Percentiles rank a stretch among this genome's conserved stretches.
phyloP scores from a whole-genome alignment of 2,113 vertebrate genomes.

The Leptodactylus fuscus region DNA sequence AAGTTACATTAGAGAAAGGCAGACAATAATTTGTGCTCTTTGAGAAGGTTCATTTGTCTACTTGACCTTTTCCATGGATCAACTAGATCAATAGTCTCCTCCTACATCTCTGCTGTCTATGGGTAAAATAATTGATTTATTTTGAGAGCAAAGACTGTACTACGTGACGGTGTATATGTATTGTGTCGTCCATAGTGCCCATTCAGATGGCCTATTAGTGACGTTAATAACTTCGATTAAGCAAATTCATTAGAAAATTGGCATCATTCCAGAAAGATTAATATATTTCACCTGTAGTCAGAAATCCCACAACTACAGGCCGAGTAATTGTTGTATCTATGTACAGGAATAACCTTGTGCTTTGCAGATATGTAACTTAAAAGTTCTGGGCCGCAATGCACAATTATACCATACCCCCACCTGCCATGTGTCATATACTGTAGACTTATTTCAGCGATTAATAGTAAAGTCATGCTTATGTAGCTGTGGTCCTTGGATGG shows the following conservation, averaged over 20 bases:
- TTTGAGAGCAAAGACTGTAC: not conserved
- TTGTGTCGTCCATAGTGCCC: not conserved
- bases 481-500: too few species aligned
- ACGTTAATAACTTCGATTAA: not conserved
- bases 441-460: too few species aligned
- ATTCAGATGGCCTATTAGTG: not conserved
- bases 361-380: too few species aligned
- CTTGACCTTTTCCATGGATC: conserved; percentile 27
- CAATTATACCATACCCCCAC: too few species aligned
- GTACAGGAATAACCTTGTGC: too few species aligned
- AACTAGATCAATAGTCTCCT: conserved; percentile 15
- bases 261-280: too few species aligned
- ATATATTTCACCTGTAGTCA: too few species aligned
- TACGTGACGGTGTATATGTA: not conserved
- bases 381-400: too few species aligned
- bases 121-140: conserved; percentile 26
- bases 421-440: too few species aligned
- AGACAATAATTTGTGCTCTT: conserved; percentile 18
- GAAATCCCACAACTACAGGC: too few species aligned
- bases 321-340: too few species aligned
- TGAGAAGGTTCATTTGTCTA: conserved; percentile 32
- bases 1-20: not conserved
- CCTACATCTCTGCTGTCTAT: conserved; percentile 21
- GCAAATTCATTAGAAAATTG: not conserved
- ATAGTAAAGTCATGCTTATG: too few species aligned